Evolutionary conservation across 2,888 invertebrate species (phyloP), one percentile per base, ranked within the genome.

Genomic region (Nemoura dubitans): DNA sequence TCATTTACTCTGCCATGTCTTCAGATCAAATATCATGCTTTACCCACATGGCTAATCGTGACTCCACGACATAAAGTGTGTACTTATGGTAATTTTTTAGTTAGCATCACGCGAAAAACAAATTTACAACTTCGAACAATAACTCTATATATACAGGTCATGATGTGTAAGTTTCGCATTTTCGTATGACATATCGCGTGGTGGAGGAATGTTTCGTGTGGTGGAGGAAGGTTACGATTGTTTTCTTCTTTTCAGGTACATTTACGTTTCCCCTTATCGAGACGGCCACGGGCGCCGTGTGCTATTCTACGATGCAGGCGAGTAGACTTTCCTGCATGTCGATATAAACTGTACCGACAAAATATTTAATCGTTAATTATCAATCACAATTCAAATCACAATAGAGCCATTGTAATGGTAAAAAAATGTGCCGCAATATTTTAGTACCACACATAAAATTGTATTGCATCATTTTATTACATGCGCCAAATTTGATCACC

Each of bases 301-400:
- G 83, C 93, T 97, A 89, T 94, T 97, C 89, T 95, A 95, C 89
- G 93, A 95, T 92, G 96, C 96, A 91, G 96, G 96, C 96, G 93
- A 91, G 90, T 90, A 85, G 83, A 16, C 27, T 27, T 78, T 78
- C 78, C 78, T 21, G 36, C n/a, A n/a, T n/a, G n/a, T 36, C 36
- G 36, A n/a, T n/a, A n/a, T 36, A 36, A 36, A 36, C 36, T 36
- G 3, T 36, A 6, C 10, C 10, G 36, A 10, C 3, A 36, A 36
- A 10, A 3, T 3, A 36, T n/a, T n/a, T 36, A 36, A 36, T 36
- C 36, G 10, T 36, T 36, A 36, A 36, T 36, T 10, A 36, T 36
- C 36, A 36, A 36, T 36, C 5, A 36, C 36, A 36, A 36, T 36
- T 3, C n/a, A n/a, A n/a, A 76, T 25, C 78, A 78, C 78, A 78